Conservation (phyloP, 2,797 vertebrate genomes). For the Girardinus metallicus region DNA sequence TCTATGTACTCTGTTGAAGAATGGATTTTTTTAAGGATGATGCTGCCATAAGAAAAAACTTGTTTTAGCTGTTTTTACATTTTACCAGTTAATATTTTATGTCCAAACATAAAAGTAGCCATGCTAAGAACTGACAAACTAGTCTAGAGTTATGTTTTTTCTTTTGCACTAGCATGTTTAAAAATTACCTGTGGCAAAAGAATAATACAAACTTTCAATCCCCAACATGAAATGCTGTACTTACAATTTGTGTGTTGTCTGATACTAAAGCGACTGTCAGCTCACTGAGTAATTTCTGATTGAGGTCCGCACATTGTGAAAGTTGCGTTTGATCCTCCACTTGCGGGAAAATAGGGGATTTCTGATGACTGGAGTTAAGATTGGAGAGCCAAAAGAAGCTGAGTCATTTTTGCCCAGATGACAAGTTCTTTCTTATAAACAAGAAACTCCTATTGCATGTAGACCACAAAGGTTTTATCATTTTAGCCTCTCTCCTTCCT, state of each 20-base stretch:
- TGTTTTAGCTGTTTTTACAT: background rate
- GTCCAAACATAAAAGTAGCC: background rate
- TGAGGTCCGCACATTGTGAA: background rate
- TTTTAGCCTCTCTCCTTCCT: background rate
- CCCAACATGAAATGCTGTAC: background rate
- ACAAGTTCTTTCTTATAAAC: background rate
- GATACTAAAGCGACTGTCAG: background rate
- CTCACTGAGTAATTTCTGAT: background rate
- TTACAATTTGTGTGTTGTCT: background rate
- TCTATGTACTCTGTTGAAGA: too few species aligned
- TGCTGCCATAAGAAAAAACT: background rate
- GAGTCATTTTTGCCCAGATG: background rate
- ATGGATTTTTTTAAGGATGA: too few species aligned
- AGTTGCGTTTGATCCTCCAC: background rate
- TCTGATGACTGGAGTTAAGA: slow-evolving; percentile 12
- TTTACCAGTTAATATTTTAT: background rate
- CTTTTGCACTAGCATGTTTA: background rate
- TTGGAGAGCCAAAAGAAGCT: background rate
- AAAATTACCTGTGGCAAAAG: background rate
- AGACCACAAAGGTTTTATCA: background rate
- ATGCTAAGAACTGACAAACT: background rate
- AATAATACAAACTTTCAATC: background rate
- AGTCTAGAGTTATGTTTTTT: background rate
- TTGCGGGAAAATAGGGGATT: slow-evolving; percentile 36
- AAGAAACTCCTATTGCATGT: background rate